Percentiles rank a stretch among this genome's conserved stretches.
These are phyloP conservation scores for Macrotrachela quadricornifera DNA, from an alignment of 1,140 invertebrate genomes.

Conservation along the genomic window DNA sequence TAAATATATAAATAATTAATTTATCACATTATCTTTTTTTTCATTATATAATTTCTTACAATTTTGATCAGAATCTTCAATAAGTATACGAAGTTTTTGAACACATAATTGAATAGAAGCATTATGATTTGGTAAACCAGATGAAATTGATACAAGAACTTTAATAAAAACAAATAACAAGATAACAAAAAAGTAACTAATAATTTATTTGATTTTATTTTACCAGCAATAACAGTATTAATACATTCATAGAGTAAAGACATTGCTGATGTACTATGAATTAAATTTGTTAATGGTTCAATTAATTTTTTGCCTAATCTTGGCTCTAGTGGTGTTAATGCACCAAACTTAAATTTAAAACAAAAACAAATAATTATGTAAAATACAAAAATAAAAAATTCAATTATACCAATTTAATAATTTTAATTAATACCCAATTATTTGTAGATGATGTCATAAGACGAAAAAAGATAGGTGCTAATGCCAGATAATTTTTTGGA, in stretches of 20 bases:
- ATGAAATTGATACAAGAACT: slow-evolving; percentile 7
- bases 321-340: slow-evolving; percentile 96
- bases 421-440: slow-evolving; percentile 99
- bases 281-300: slow-evolving; percentile 98
- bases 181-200: too few relatives aligned
- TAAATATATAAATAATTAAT: slow-evolving; percentile 26
- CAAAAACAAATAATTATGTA: slow-evolving; percentile 8
- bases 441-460: slow-evolving; percentile 98
- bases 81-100: slow-evolving; percentile 89
- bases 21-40: background rate
- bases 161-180: background rate
- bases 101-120: slow-evolving; percentile 53
- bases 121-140: slow-evolving; percentile 1
- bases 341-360: slow-evolving; percentile 68
- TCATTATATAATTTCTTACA: slow-evolving; percentile 38
- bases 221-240: slow-evolving; percentile 88
- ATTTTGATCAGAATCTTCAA: slow-evolving; percentile 98
- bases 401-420: slow-evolving; percentile 83
- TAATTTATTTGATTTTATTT: slow-evolving; percentile 11
- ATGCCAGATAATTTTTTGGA: slow-evolving; percentile 91
- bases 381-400: slow-evolving; percentile 23
- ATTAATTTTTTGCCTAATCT: slow-evolving; percentile 99
- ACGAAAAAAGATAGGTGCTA: slow-evolving; percentile 95
- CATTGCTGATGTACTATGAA: slow-evolving; percentile 99
- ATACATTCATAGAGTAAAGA: slow-evolving; percentile 97